Evolutionary conservation across 2,113 vertebrate species (phyloP), one percentile per base, ranked within the genome.

Genomic region (Bothrops jararaca): DNA sequence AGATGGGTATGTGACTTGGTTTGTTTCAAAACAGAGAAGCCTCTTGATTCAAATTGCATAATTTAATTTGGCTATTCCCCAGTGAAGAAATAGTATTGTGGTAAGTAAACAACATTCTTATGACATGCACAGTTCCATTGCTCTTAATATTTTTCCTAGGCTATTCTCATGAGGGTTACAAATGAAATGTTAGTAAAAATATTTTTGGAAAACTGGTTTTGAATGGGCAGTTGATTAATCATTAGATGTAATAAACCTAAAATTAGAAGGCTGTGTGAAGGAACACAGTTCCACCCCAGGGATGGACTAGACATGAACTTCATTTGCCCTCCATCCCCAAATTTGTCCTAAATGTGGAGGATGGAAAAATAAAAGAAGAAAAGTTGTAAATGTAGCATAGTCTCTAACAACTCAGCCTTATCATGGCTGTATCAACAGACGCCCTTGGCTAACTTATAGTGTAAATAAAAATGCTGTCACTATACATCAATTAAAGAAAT

Each of bases 231-330:
- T 93, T 48, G 52, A 90, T 89, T 93, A 94, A 88, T 39, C 92
- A 89, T 57, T 94, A 93, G 54, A 95, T 94, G 90, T 87, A 92
- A 54, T 89, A 88, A 92, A 95, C 74, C 80, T 95, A 94, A 95
- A 96, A 94, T 29, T 54, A 95, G 58, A 93, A 93, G 87, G 94
- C 20, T 94, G 93, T 92, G 74, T 93, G 69, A 93, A 88, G 92
- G 95, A 96, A 95, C 3, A 94, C 12, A 93, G 86, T 88, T 90
- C 89, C 60, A 92, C 52, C 91, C 74, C 56, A 88, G 94, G 74
- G 7, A 9, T 80, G 18, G 74, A 80, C 34, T 22, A 80, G 18
- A 80, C 0, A 39, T 80, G 69, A 39, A 20, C 69, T 39, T 39
- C 6, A 20, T 80, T 39, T 80, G 34, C 18, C 34, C 74, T 22